Evolutionary conservation across 2,888 invertebrate species (phyloP).

Genomic region (Xylota sylvarum): DNA sequence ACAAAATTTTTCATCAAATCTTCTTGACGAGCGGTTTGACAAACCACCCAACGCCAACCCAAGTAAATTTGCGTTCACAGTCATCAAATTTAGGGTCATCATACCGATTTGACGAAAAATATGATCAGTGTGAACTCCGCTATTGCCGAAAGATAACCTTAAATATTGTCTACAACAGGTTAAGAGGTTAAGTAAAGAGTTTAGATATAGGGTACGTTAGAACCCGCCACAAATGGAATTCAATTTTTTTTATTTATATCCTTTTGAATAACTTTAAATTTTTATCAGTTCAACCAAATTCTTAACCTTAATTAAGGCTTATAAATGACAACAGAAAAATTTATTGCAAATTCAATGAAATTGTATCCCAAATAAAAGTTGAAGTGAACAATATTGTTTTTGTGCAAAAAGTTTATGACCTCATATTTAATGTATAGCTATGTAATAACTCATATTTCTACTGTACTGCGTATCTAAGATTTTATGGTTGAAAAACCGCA

Average conservation of each 20-base stretch:
- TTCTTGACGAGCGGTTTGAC: no score
- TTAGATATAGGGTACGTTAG: no score
- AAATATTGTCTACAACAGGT: no score
- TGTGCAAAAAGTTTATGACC: conserved; percentile 26
- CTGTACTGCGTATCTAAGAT: conserved; percentile 5
- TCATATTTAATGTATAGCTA: conserved; percentile 2
- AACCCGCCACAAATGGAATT: not conserved
- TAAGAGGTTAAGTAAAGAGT: no score
- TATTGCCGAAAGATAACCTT: no score
- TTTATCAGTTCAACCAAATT: conserved; percentile 1
- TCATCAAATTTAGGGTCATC: no score
- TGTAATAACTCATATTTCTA: not conserved
- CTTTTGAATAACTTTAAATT: not conserved
- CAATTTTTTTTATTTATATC: not conserved
- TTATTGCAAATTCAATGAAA: not conserved
- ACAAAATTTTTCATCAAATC: no score
- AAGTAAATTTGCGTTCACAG: no score
- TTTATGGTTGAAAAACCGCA: conserved; percentile 29
- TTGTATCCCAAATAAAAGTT: conserved; percentile 3
- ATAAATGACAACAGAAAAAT: not conserved
- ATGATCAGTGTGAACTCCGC: no score
- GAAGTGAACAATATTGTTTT: not conserved
- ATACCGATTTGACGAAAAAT: no score
- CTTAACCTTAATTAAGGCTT: not conserved
- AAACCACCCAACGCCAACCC: no score